These are phyloP conservation scores for Sebastes fasciatus DNA, from an alignment of 2,113 vertebrate species.

Conservation along the genomic window DNA sequence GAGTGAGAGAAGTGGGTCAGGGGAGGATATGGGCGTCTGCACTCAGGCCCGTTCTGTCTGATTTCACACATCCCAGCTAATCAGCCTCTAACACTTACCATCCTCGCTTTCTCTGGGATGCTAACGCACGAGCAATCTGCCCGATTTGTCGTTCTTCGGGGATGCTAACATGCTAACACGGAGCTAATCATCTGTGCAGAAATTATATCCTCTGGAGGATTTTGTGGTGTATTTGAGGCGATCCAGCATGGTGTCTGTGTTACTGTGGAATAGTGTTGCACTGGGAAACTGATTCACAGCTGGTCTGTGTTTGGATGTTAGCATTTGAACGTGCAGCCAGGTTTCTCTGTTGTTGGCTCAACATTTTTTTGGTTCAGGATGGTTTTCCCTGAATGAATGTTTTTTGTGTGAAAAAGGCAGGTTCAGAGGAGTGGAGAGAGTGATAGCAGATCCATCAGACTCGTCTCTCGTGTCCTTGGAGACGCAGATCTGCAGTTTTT, in stretches of 20 bases:
- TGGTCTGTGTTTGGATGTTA: neutral
- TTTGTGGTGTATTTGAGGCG: neutral
- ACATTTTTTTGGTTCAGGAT: neutral
- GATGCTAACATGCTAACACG: conserved; percentile 36
- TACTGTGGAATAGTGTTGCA: neutral
- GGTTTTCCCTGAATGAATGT: conserved; percentile 1
- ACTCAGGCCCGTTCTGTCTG: conserved; percentile 42
- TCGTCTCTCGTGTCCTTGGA: conserved; percentile 74
- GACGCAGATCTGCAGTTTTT: conserved; percentile 70
- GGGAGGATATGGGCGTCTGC: conserved; percentile 56
- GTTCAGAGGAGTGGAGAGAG: conserved; percentile 14
- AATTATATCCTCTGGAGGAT: neutral
- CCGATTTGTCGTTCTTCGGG: neutral
- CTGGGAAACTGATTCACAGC: neutral
- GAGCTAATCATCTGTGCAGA: conserved; percentile 5
- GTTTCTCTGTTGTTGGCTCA: conserved; percentile 7
- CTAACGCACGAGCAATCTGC: conserved; percentile 12
- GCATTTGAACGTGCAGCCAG: conserved; percentile 1
- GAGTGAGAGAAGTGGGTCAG: conserved; percentile 63
- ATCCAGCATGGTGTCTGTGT: neutral
- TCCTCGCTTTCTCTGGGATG: conserved; percentile 25
- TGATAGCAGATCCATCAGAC: conserved; percentile 62
- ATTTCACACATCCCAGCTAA: conserved; percentile 58
- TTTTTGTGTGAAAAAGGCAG: neutral
- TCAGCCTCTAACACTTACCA: conserved; percentile 42